phyloP scores from a whole-genome alignment of 2,888 invertebrate species.

The Mechanitis messenoides region DNA sequence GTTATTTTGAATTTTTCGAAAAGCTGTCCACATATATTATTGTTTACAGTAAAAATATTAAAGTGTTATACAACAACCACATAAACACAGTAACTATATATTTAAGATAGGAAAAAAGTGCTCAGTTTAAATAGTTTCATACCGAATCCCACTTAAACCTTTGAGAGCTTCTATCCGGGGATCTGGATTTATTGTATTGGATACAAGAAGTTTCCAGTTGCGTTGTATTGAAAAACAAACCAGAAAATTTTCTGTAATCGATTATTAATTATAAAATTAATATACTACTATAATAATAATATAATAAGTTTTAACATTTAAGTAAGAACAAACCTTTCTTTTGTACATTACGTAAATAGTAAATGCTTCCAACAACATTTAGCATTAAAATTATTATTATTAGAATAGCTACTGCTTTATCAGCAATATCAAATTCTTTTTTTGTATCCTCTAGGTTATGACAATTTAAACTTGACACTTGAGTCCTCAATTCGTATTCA shows the following conservation, averaged over 20 bases:
- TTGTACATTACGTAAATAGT: conserved; percentile 24
- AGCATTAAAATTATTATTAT: conserved; percentile 41
- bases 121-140: background rate
- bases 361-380: conserved; percentile 50
- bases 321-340: background rate
- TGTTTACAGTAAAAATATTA: no score
- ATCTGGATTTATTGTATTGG: conserved; percentile 12
- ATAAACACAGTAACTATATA: no score
- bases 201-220: conserved; percentile 36
- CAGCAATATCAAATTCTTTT: conserved; percentile 40
- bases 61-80: no score
- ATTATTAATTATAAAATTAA: background rate
- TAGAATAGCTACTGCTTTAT: conserved; percentile 44
- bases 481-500: conserved; percentile 45
- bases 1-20: no score
- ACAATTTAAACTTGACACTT: conserved; percentile 26
- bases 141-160: conserved; percentile 39
- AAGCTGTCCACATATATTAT: no score
- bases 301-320: no score
- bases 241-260: conserved; percentile 29
- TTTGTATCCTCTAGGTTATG: conserved; percentile 31
- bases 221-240: conserved; percentile 40
- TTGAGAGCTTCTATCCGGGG: conserved; percentile 26
- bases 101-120: no score
- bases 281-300: no score